Conservation (phyloP, 2,113 vertebrate genomes). For the Leucopternis melanops region DNA sequence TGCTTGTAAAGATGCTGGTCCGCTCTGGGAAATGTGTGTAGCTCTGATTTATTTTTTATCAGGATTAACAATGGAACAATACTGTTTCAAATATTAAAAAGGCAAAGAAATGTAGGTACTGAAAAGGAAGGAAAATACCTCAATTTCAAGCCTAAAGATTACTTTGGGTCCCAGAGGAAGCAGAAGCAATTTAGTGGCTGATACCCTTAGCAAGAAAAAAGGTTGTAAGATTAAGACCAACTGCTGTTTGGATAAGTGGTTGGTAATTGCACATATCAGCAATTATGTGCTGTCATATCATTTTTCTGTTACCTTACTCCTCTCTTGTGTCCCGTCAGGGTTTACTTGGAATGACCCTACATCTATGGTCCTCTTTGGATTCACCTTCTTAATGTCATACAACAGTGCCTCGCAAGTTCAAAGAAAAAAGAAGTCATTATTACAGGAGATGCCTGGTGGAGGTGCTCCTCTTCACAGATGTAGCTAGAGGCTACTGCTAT, state of each 20-base stretch:
- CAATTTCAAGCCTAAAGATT: slow-evolving; percentile 82
- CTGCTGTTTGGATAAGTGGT: slow-evolving; percentile 82
- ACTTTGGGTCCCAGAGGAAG: slow-evolving; percentile 77
- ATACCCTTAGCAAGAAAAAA: slow-evolving; percentile 77
- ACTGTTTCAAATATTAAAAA: slow-evolving; percentile 57
- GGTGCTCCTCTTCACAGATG: slow-evolving; percentile 23
- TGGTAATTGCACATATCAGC: slow-evolving; percentile 80
- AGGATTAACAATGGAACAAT: slow-evolving; percentile 45
- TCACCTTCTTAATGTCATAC: slow-evolving; percentile 81
- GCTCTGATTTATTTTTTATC: slow-evolving; percentile 60
- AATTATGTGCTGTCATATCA: slow-evolving; percentile 72
- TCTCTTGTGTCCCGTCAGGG: slow-evolving; percentile 82
- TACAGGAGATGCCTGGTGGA: slow-evolving; percentile 24
- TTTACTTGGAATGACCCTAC: slow-evolving; percentile 85
- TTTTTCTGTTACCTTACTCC: slow-evolving; percentile 85
- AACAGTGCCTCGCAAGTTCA: slow-evolving; percentile 74
- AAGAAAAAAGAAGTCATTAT: slow-evolving; percentile 40
- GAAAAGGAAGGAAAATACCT: slow-evolving; percentile 72
- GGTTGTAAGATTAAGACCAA: slow-evolving; percentile 82
- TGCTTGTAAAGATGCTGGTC: background rate
- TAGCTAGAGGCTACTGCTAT: slow-evolving; percentile 38
- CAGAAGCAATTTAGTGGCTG: slow-evolving; percentile 82
- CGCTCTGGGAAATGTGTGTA: background rate
- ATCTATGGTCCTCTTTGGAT: slow-evolving; percentile 84
- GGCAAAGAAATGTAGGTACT: slow-evolving; percentile 72